These are phyloP conservation scores for Cactoblastis cactorum DNA, from an alignment of 2,888 invertebrate genomes.

Conservation along the genomic window DNA sequence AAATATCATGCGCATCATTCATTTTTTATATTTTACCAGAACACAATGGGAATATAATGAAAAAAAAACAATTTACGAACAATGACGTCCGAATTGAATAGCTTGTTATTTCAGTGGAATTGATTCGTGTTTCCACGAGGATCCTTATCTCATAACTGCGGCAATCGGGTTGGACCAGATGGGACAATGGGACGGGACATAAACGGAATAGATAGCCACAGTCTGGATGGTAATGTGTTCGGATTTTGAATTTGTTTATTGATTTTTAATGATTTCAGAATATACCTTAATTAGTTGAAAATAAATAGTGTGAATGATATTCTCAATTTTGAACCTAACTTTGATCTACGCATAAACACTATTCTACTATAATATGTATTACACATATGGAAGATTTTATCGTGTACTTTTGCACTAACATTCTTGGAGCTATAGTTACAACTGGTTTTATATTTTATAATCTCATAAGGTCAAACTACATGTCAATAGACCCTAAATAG, in stretches of 20 bases:
- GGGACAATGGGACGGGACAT: conserved; percentile 39
- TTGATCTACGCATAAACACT: too few species aligned
- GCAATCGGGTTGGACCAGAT: conserved; percentile 43
- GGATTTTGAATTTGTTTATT: neutral
- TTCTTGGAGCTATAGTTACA: too few species aligned
- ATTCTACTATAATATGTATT: too few species aligned
- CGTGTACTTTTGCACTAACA: too few species aligned
- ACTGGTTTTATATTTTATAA: too few species aligned
- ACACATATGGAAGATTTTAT: too few species aligned
- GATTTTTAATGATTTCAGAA: too few species aligned
- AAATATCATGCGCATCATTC: conserved; percentile 5
- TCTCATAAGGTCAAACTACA: too few species aligned
- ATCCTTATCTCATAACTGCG: conserved; percentile 58
- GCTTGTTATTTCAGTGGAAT: conserved; percentile 43
- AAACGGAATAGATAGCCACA: conserved; percentile 48
- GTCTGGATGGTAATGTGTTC: conserved; percentile 32
- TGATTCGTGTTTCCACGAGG: conserved; percentile 45
- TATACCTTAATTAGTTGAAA: too few species aligned
- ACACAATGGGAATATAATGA: conserved; percentile 7
- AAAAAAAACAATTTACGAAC: conserved; percentile 43
- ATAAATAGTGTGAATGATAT: too few species aligned
- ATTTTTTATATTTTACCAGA: conserved; percentile 2
- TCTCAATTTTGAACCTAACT: too few species aligned
- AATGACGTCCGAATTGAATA: conserved; percentile 41
- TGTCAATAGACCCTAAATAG: too few species aligned